Conservation (phyloP, 2,888 invertebrate genomes). For the Gastracanthus pulcherrimus region DNA sequence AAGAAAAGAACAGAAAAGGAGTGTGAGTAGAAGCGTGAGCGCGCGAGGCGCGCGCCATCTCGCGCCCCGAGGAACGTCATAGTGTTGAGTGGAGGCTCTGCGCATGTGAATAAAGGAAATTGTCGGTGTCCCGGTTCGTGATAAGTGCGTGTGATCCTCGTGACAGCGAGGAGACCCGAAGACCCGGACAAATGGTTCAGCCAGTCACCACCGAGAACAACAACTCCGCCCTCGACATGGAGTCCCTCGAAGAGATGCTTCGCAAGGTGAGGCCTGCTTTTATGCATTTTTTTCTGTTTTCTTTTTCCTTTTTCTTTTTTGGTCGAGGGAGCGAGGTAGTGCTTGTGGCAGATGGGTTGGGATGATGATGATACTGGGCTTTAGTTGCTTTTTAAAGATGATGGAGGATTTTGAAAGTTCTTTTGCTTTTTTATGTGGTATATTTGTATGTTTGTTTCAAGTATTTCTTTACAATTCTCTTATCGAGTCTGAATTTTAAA, state of each 20-base stretch:
- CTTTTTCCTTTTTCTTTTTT: background rate
- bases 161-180: constrained; percentile 56
- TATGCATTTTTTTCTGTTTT: background rate
- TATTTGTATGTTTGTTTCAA: too few relatives aligned
- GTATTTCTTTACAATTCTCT: too few relatives aligned
- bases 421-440: too few relatives aligned
- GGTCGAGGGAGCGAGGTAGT: too few relatives aligned
- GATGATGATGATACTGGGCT: too few relatives aligned
- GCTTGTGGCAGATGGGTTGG: too few relatives aligned
- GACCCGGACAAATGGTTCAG: constrained; percentile 74
- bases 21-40: background rate
- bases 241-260: constrained; percentile 88
- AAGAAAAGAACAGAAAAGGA: background rate
- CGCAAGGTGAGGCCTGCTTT: constrained; percentile 81
- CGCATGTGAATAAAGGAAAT: background rate
- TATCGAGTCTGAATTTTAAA: too few relatives aligned
- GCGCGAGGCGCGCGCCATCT: background rate
- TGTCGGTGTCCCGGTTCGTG: background rate
- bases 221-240: constrained; percentile 84
- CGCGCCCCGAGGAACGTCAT: background rate
- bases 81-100: background rate
- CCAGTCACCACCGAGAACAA: constrained; percentile 79
- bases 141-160: constrained; percentile 32
- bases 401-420: background rate
- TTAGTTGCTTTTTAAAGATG: background rate